Base-by-base conservation (phyloP, 92 coral and sea anemone species). In the Scolanthus callimorphus region DNA sequence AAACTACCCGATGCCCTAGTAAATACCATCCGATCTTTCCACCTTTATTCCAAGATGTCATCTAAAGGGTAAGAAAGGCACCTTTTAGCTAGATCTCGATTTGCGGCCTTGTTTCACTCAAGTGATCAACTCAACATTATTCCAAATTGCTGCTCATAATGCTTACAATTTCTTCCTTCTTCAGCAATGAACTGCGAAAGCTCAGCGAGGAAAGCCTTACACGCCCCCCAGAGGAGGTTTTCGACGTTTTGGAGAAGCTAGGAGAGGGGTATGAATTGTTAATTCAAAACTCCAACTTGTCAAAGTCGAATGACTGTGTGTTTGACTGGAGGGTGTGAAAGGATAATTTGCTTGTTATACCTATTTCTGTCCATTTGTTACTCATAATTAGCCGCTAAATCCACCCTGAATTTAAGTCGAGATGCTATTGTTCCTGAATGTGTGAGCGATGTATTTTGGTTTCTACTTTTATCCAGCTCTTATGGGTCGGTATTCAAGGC, bases 131-230 rank as follows among this genome's bases (percentile, higher is more conserved):
- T 34, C 43, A 15, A n/a, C 15, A 15, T 34, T 15, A 34, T 34
- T 6, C 15, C 43, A 34, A 15, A 6, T 34, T 15, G 43, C 43
- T 6, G 43, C 29, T n/a, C 22, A 20, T 48, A 21, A 37, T 27
- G 11, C 13, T 34, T 1, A 17, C 41, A 1, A 22, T 4, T 31
- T 28, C 46, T 12, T 57, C 23, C 37, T 63, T 25, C 27, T 15
- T 2, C 60, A 89, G 97, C 66, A 91, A 85, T 67, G 97, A 91
- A 63, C 96, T 91, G 22, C 96, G 95, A n/a, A 91, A 91, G 55
- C 82, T 91, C 46, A 91, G 97, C 84, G 97, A 91, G 63, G 97
- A 91, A 71, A 91, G 95, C 78, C 86, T 91, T 48, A 85, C 90
- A 26, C 62, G 91, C 49, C 97, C 87, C 0, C 96, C 97, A 12